A percentile compares a stretch with the other conserved stretches of the same genome.
These are phyloP conservation scores for Epizoanthus illoricatus DNA, from an alignment of 92 coral and sea anemone species.

Conservation along the genomic window DNA sequence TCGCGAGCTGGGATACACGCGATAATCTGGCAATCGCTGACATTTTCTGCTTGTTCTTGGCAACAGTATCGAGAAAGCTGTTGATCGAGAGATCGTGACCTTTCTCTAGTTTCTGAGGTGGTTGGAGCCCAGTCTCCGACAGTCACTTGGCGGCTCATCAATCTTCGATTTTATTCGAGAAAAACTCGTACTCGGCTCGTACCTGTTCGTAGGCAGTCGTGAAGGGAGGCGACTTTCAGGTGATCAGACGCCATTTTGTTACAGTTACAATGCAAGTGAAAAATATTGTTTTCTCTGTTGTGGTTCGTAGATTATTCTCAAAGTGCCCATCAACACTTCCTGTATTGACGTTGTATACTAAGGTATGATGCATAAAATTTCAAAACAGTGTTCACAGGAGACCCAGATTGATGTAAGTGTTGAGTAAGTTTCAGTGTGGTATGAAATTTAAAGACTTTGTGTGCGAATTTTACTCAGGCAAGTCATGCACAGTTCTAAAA, in stretches of 20 bases:
- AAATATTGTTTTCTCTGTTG: not conserved
- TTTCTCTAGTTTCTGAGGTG: too few species aligned
- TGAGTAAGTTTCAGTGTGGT: too few species aligned
- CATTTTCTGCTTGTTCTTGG: conserved; percentile 12
- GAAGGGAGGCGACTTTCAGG: not conserved
- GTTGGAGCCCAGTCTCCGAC: conserved; percentile 41
- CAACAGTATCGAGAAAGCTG: not conserved
- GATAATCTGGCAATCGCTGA: conserved; percentile 24
- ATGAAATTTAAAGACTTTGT: too few species aligned
- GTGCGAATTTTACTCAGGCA: too few species aligned
- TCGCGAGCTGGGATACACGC: conserved; percentile 22
- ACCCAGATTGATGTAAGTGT: too few species aligned
- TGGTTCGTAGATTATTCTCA: not conserved
- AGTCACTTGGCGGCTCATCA: not conserved
- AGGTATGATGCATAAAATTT: not conserved
- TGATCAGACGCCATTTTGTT: not conserved
- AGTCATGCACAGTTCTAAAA: too few species aligned
- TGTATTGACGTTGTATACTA: conserved; percentile 29
- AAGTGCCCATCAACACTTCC: conserved; percentile 1
- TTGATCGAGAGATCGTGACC: too few species aligned
- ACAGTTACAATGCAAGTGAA: not conserved
- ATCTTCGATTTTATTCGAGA: not conserved
- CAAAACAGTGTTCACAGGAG: too few species aligned
- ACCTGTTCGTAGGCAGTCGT: not conserved
- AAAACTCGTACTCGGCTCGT: too few species aligned